Conservation (phyloP, 1,140 invertebrate genomes). For the Aphidius gifuensis region DNA sequence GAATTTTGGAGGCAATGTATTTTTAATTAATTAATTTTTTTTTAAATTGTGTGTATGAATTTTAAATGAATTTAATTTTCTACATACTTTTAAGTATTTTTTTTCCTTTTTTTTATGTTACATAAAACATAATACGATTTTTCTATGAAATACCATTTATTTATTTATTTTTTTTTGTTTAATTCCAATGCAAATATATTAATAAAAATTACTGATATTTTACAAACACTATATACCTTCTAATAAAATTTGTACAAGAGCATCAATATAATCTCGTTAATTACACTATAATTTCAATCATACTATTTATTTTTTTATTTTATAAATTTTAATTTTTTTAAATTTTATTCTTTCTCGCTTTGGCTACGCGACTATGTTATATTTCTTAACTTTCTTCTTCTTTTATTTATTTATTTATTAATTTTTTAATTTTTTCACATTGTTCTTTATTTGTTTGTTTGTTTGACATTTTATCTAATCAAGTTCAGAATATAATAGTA, state of each 20-base stretch:
- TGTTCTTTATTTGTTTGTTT: too few species aligned
- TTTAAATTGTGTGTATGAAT: too few species aligned
- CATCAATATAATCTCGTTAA: conserved; percentile 40
- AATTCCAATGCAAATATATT: conserved; percentile 34
- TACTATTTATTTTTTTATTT: conserved; percentile 20
- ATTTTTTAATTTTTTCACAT: neutral
- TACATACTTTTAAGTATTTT: too few species aligned
- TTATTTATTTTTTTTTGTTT: conserved; percentile 39
- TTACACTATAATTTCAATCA: conserved; percentile 30
- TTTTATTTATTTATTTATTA: conserved; percentile 6
- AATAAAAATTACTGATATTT: conserved; percentile 44
- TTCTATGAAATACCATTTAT: conserved; percentile 28
- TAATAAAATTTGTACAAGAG: conserved; percentile 50
- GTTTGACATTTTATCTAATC: too few species aligned
- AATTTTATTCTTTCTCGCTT: conserved; percentile 34
- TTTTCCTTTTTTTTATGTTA: neutral
- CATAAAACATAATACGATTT: conserved; percentile 8
- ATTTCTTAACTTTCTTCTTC: neutral
- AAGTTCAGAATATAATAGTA: too few species aligned
- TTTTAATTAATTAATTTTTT: too few species aligned
- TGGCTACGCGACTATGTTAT: conserved; percentile 41
- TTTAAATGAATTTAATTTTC: neutral
- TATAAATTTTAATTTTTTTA: conserved; percentile 22
- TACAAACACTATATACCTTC: conserved; percentile 47
- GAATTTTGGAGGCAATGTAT: too few species aligned